Base-by-base conservation (phyloP, 1,140 invertebrate genomes). In the Nautilus pompilius region DNA sequence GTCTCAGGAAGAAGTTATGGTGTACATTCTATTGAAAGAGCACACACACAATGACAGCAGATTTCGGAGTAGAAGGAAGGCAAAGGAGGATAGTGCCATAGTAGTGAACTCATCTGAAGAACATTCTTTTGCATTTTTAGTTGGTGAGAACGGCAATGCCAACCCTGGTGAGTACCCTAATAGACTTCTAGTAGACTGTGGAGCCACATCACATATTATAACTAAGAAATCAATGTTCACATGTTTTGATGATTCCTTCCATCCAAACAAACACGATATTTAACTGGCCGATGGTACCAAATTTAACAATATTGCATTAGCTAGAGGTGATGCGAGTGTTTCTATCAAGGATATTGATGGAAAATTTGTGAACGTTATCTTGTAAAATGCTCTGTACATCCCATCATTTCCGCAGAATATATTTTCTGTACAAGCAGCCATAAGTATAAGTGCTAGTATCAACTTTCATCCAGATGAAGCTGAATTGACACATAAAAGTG, bases 121-220 rank as follows among this genome's bases (percentile, higher is more conserved):
- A 15, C 13, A 59, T 60, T 15, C 20, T 55, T 5, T 5, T n/a
- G n/a, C 8, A 24, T 62, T 13, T 49, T 28, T 28, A 32, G 36
- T 22, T 32, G 26, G 20, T 57, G 60, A 24, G 6, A 30, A 32
- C 4, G 5, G 20, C 13, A 45, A 28, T 17, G 48, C 36, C 4
- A 32, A 51, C 20, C 26, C 53, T 36, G 20, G 17, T 63, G 8
- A 51, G 15, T 20, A 26, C 22, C 32, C 60, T 3, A 57, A n/a
- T n/a, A n/a, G n/a, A n/a, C n/a, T n/a, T n/a, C n/a, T n/a, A n/a
- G n/a, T n/a, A n/a, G n/a, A n/a, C n/a, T n/a, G n/a, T n/a, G n/a
- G n/a, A n/a, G n/a, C n/a, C n/a, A n/a, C n/a, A n/a, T n/a, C n/a
- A 36, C 64, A 66, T 28, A 64, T 66, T 26, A 32, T 66, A 22